phyloP scores from a whole-genome alignment of 2,797 vertebrate species.

The Champsocephalus gunnari region DNA sequence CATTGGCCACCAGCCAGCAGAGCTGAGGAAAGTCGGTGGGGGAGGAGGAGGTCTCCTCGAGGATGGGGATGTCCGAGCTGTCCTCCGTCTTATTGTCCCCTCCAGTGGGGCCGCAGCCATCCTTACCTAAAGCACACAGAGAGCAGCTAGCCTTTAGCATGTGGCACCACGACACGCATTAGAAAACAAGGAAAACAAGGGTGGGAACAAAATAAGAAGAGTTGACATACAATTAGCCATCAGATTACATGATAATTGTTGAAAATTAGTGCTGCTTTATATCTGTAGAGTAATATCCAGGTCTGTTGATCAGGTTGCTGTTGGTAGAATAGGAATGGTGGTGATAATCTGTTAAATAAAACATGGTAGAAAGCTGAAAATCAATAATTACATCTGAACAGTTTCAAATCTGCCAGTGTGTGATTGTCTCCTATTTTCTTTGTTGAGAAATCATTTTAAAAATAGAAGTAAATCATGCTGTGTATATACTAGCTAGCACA shows the following conservation, averaged over 20 bases:
- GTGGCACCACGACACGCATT: not conserved
- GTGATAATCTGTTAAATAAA: not conserved
- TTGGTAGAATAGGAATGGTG: not conserved
- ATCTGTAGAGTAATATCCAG: not conserved
- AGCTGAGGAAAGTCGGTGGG: constrained; percentile 90
- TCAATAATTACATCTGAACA: not conserved
- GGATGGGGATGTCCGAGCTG: constrained; percentile 91
- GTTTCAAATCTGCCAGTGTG: not conserved
- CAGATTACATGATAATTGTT: not conserved
- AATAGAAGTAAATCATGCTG: constrained; percentile 3
- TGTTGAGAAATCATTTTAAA: too few relatives aligned
- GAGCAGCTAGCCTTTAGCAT: constrained; percentile 1
- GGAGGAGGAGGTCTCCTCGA: constrained; percentile 92
- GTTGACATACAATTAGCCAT: constrained; percentile 2
- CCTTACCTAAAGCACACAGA: constrained; percentile 85
- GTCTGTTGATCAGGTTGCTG: not conserved
- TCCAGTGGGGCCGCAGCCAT: constrained; percentile 80
- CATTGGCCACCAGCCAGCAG: constrained; percentile 93
- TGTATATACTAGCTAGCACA: not conserved
- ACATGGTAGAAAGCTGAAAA: not conserved
- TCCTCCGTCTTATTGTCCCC: constrained; percentile 91
- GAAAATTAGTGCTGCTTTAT: not conserved
- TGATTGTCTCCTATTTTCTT: not conserved
- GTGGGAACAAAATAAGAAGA: not conserved
- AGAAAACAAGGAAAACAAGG: not conserved